These are phyloP conservation scores for Eumeta japonica DNA, from an alignment of 1,140 invertebrate species.

Conservation along the genomic window DNA sequence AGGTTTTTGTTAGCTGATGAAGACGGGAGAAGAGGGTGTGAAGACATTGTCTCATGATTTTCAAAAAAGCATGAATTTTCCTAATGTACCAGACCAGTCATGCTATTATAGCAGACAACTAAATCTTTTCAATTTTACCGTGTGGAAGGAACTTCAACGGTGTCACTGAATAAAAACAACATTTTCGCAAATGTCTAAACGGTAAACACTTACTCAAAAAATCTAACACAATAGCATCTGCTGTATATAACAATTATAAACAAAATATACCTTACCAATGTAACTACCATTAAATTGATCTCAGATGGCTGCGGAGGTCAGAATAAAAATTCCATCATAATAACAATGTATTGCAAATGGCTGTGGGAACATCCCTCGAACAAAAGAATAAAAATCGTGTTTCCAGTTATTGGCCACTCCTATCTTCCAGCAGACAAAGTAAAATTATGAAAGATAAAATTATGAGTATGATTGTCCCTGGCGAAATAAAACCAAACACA, in stretches of 20 bases:
- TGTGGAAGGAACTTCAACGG: constrained; percentile 15
- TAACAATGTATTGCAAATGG: constrained; percentile 16
- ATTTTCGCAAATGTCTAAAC: constrained; percentile 12
- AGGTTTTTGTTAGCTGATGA: constrained; percentile 12
- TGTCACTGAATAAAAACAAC: constrained; percentile 4
- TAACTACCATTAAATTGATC: constrained; percentile 13
- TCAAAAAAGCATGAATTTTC: constrained; percentile 14
- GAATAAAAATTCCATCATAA: constrained; percentile 21
- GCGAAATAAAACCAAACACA: constrained; percentile 13
- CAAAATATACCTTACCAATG: constrained; percentile 6
- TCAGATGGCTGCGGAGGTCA: constrained; percentile 21
- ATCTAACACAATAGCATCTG: constrained; percentile 15
- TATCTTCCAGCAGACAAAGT: constrained; percentile 17
- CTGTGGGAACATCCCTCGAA: constrained; percentile 6
- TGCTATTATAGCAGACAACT: constrained; percentile 17
- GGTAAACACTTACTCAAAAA: constrained; percentile 14
- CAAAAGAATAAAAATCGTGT: constrained; percentile 16
- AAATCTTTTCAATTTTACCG: constrained; percentile 17
- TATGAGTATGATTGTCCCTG: constrained; percentile 13
- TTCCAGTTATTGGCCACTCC: constrained; percentile 17
- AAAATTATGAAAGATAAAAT: constrained; percentile 10
- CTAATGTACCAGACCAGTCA: constrained; percentile 18
- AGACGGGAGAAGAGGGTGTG: constrained; percentile 2
- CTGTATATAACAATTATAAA: constrained; percentile 10
- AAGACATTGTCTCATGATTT: constrained; percentile 12